These are phyloP conservation scores for Pempheris klunzingeri DNA, from an alignment of 2,797 vertebrate genomes.

Conservation along the genomic window DNA sequence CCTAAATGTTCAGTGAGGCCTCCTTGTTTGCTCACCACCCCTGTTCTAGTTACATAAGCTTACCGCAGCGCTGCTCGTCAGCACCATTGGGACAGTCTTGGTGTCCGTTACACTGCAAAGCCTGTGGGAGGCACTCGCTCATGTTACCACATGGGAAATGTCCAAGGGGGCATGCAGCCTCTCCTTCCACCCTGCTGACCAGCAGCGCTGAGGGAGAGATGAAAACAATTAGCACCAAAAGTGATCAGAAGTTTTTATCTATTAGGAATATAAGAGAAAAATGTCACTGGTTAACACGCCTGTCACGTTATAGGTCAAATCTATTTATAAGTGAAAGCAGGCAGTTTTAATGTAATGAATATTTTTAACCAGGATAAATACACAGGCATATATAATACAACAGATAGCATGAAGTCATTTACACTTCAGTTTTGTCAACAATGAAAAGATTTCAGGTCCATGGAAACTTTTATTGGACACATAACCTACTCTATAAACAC, in stretches of 20 bases:
- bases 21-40: not conserved
- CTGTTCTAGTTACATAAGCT: conserved; percentile 22
- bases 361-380: not conserved
- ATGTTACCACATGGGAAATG: conserved; percentile 90
- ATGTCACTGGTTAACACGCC: not conserved
- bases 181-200: conserved; percentile 50
- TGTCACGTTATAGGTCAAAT: not conserved
- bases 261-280: not conserved
- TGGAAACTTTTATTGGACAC: too few relatives aligned
- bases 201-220: conserved; percentile 42
- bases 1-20: not conserved
- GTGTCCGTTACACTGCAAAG: conserved; percentile 87
- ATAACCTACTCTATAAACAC: too few relatives aligned
- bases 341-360: not conserved
- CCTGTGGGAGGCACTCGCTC: conserved; percentile 82
- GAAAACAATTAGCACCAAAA: not conserved
- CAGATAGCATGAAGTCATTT: not conserved
- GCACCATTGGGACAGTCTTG: conserved; percentile 87
- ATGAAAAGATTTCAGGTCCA: too few relatives aligned
- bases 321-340: not conserved
- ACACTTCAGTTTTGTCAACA: not conserved
- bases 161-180: conserved; percentile 79
- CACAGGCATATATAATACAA: not conserved
- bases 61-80: conserved; percentile 85
- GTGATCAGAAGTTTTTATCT: not conserved